A percentile compares a stretch with the other conserved stretches of the same genome.
Evolutionary conservation across 2,113 vertebrate species (phyloP).

Genomic region (Lagopus leucura): DNA sequence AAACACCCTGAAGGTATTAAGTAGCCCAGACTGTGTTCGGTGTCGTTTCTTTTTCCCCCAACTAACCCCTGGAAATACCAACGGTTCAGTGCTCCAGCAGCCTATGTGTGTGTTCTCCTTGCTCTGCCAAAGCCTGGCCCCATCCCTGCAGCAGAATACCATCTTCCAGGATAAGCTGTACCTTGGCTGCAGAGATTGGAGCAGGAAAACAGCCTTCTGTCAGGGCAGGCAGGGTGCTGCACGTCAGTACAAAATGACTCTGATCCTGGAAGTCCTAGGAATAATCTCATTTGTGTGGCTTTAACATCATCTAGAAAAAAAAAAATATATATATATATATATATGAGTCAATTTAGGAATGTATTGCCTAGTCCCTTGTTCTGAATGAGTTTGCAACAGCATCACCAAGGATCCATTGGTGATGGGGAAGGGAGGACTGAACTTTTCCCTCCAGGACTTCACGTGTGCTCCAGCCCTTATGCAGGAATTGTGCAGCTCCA

Average conservation of each 20-base stretch:
- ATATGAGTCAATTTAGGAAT: neutral
- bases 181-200: neutral
- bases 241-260: neutral
- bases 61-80: neutral
- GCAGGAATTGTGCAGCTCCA: fast-evolving
- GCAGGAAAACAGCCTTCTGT: conserved; percentile 7
- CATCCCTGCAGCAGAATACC: neutral
- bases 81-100: neutral
- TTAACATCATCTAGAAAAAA: neutral
- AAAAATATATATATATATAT: neutral
- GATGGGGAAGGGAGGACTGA: neutral
- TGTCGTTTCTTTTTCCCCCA: neutral
- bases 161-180: neutral
- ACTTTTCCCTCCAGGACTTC: neutral
- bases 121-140: neutral
- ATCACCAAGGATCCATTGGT: neutral
- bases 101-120: neutral
- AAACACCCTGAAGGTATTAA: neutral
- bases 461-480: fast-evolving
- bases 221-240: neutral
- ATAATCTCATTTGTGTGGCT: neutral
- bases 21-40: fast-evolving
- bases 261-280: neutral
- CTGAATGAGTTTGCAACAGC: neutral
- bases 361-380: neutral